Evolutionary conservation across 1,140 invertebrate genomes (phyloP).

Genomic region (Nomia melanderi): DNA sequence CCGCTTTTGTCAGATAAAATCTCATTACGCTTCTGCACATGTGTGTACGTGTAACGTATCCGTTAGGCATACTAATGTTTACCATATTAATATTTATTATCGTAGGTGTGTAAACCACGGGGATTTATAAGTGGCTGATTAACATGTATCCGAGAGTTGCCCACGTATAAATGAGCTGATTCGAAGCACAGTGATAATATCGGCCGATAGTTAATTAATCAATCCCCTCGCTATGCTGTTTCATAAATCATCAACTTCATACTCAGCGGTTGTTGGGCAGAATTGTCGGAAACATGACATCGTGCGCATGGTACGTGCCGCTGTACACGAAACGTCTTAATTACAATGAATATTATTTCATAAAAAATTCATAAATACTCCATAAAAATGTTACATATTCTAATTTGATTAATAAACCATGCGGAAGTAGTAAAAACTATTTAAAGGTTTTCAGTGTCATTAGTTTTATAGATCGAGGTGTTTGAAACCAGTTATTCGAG

Average conservation of each 20-base stretch:
- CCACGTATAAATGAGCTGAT: not conserved
- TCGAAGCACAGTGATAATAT: slow-evolving; percentile 18
- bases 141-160: slow-evolving; percentile 16
- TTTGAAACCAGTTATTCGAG: too few relatives aligned
- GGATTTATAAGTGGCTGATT: slow-evolving; percentile 37
- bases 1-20: slow-evolving; percentile 18
- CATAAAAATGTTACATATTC: too few relatives aligned
- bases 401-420: too few relatives aligned
- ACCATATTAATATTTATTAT: slow-evolving; percentile 50
- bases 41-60: slow-evolving; percentile 1
- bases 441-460: too few relatives aligned
- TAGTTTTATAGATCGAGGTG: too few relatives aligned
- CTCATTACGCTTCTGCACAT: slow-evolving; percentile 1
- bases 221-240: not conserved
- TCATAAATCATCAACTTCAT: slow-evolving; percentile 37
- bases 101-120: slow-evolving; percentile 32
- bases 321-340: not conserved
- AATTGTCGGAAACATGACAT: not conserved
- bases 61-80: slow-evolving; percentile 30
- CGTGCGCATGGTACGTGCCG: not conserved
- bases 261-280: not conserved
- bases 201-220: slow-evolving; percentile 21
- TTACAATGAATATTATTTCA: not conserved
- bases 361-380: not conserved
- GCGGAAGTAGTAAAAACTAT: too few relatives aligned